A percentile compares a stretch with the other conserved stretches of the same genome.
Conservation (phyloP, 2,113 vertebrate species). For the Calyptomena viridis region DNA sequence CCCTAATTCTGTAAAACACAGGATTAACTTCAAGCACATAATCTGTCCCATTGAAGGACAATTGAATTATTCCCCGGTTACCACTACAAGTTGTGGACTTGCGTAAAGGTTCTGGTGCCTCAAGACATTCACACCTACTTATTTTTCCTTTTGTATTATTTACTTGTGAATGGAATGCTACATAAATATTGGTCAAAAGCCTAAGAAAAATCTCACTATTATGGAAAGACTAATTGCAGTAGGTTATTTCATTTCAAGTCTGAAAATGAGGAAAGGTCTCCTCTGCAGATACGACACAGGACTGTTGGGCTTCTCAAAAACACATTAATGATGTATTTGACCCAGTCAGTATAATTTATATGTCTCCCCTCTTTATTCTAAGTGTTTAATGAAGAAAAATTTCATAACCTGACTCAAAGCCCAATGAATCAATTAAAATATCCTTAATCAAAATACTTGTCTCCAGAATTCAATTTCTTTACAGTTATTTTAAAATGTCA, state of each 20-base stretch:
- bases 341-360: neutral
- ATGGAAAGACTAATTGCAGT: neutral
- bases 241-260: neutral
- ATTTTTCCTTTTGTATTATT: neutral
- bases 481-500: slow-evolving; percentile 1
- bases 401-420: neutral
- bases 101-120: neutral
- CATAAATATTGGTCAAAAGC: neutral
- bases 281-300: neutral
- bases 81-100: neutral
- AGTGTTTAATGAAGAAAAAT: slow-evolving; percentile 14
- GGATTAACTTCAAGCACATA: neutral
- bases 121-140: neutral
- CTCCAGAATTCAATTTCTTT: neutral
- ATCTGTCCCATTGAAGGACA: neutral
- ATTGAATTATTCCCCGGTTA: neutral
- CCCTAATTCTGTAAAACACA: neutral
- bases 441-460: slow-evolving; percentile 20
- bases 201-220: neutral
- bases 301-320: neutral
- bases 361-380: neutral
- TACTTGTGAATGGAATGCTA: neutral
- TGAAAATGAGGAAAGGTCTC: neutral
- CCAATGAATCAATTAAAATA: slow-evolving; percentile 11
- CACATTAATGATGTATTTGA: neutral